A percentile compares a stretch with the other conserved stretches of the same genome.
Conservation (phyloP, 2,888 invertebrate species). For the Eretmocerus hayati region DNA sequence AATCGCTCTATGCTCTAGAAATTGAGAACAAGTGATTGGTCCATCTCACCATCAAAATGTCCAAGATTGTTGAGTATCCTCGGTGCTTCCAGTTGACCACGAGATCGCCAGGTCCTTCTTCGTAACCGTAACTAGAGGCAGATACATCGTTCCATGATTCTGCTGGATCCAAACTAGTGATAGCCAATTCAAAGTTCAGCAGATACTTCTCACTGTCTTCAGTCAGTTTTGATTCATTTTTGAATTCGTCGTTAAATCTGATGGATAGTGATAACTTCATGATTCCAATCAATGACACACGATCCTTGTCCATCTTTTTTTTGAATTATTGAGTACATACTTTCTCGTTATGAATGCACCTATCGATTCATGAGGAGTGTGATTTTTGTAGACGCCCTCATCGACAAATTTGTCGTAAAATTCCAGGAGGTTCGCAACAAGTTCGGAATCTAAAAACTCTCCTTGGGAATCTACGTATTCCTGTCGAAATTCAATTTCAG, state of each 20-base stretch:
- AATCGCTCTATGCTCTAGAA: not conserved
- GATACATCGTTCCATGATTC: slow-evolving; percentile 19
- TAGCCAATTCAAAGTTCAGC: slow-evolving; percentile 19
- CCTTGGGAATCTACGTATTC: slow-evolving; percentile 1
- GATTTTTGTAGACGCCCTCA: not conserved
- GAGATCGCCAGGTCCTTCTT: not conserved
- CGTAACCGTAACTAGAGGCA: not conserved
- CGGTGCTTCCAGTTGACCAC: slow-evolving; percentile 9
- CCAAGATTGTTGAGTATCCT: slow-evolving; percentile 24
- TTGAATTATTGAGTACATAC: no score
- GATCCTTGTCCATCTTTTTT: no score
- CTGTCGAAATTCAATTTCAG: not conserved
- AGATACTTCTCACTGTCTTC: slow-evolving; percentile 17
- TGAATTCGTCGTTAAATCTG: slow-evolving; percentile 23
- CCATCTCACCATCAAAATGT: slow-evolving; percentile 38
- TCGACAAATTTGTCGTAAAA: slow-evolving; percentile 1
- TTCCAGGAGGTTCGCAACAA: not conserved
- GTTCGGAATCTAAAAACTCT: not conserved
- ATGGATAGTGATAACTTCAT: not conserved
- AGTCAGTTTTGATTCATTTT: slow-evolving; percentile 20
- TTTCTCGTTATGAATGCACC: slow-evolving; percentile 1
- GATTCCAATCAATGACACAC: no score
- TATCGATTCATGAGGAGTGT: not conserved
- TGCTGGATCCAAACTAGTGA: slow-evolving; percentile 9
- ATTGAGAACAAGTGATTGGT: not conserved